These are phyloP conservation scores for Drosophila pseudoananassae DNA, from an alignment of 1,140 invertebrate species.

Conservation along the genomic window DNA sequence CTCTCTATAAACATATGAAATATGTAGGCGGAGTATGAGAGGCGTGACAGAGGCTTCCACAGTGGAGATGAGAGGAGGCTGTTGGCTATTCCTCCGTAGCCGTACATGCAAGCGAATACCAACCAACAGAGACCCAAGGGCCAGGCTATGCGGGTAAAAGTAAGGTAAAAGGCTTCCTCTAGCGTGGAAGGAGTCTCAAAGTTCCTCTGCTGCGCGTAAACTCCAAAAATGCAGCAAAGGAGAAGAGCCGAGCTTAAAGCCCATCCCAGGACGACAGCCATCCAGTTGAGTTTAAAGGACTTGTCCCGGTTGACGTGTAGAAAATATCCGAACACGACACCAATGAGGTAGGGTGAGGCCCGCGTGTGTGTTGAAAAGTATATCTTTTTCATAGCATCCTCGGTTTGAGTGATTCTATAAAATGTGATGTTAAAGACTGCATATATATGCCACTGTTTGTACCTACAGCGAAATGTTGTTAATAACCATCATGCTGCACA, in stretches of 20 bases:
- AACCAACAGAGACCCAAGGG: slow-evolving; percentile 88
- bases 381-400: slow-evolving; percentile 11
- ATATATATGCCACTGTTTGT: not conserved
- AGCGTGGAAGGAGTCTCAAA: slow-evolving; percentile 26
- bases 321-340: slow-evolving; percentile 57
- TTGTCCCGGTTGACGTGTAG: slow-evolving; percentile 33
- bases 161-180: slow-evolving; percentile 87
- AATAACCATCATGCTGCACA: slow-evolving; percentile 58
- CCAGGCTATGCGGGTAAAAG: slow-evolving; percentile 87
- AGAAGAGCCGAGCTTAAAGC: slow-evolving; percentile 52
- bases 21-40: slow-evolving; percentile 86
- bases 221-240: slow-evolving; percentile 53
- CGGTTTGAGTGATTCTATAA: not conserved
- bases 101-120: slow-evolving; percentile 88
- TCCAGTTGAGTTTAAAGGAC: slow-evolving; percentile 17
- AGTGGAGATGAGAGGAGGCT: slow-evolving; percentile 84
- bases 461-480: slow-evolving; percentile 46
- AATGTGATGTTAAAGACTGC: not conserved
- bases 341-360: slow-evolving; percentile 53
- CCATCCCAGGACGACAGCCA: slow-evolving; percentile 34
- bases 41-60: slow-evolving; percentile 85
- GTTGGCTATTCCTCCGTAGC: slow-evolving; percentile 87
- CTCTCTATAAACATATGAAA: slow-evolving; percentile 81
- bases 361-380: slow-evolving; percentile 54
- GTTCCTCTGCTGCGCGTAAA: slow-evolving; percentile 50